Conservation (phyloP, 2,888 invertebrate species). For the Leucophenga montana region DNA sequence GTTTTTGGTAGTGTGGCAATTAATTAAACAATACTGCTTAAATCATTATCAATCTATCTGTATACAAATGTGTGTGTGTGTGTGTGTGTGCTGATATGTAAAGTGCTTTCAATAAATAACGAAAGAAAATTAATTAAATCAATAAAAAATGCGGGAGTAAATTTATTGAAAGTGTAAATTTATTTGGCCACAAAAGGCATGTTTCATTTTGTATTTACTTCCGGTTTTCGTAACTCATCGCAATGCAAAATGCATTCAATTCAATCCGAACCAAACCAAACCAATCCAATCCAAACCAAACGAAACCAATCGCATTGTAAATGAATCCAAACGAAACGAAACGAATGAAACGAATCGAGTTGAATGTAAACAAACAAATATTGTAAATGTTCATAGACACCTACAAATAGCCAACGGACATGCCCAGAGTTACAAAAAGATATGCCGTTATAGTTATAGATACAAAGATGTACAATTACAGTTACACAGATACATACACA, state of each 20-base stretch:
- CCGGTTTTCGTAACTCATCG: no score
- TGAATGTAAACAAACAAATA: not conserved
- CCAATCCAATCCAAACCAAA: no score
- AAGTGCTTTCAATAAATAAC: not conserved
- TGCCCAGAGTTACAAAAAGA: no score
- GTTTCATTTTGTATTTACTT: not conserved
- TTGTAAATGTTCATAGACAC: slow-evolving; percentile 10
- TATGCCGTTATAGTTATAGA: no score
- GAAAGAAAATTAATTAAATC: slow-evolving; percentile 6
- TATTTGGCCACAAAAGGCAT: slow-evolving; percentile 20
- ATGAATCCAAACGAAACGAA: no score
- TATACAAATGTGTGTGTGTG: not conserved
- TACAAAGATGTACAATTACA: no score
- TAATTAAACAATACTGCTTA: not conserved
- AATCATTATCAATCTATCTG: not conserved
- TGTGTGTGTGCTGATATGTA: not conserved
- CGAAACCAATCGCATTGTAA: no score
- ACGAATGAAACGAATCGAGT: no score
- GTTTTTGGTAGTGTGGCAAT: no score
- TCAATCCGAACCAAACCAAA: no score
- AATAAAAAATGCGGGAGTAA: slow-evolving; percentile 6
- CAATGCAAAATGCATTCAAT: no score
- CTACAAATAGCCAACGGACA: not conserved
- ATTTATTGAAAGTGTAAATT: slow-evolving; percentile 6
- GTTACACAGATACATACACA: no score